Evolutionary conservation across 1,140 invertebrate species (phyloP).

Genomic region (Eurosta solidaginis): DNA sequence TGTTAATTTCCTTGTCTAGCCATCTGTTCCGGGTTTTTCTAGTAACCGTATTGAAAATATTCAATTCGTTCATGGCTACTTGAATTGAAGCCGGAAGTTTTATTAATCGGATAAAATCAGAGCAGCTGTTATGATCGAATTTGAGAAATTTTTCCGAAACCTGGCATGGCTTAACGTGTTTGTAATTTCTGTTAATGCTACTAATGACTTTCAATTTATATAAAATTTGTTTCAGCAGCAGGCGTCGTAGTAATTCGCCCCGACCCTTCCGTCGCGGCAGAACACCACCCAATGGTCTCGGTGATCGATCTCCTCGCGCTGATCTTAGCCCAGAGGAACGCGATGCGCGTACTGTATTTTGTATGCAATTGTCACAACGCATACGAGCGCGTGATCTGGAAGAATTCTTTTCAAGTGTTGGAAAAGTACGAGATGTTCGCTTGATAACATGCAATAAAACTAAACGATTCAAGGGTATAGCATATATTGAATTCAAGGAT

Average conservation of each 20-base stretch:
- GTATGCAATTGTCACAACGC: conserved; percentile 93
- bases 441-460: conserved; percentile 99
- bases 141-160: too few relatives aligned
- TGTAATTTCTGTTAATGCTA: conserved; percentile 15
- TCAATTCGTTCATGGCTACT: too few relatives aligned
- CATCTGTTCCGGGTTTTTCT: too few relatives aligned
- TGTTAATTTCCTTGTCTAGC: too few relatives aligned
- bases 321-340: conserved; percentile 96
- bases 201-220: neutral
- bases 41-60: too few relatives aligned
- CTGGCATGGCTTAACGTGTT: too few relatives aligned
- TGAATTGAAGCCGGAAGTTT: too few relatives aligned
- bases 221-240: conserved; percentile 37
- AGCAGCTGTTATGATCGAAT: too few relatives aligned
- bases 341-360: conserved; percentile 97
- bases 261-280: conserved; percentile 42
- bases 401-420: conserved; percentile 98
- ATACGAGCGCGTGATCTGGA: conserved; percentile 95
- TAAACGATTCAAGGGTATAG: conserved; percentile 97
- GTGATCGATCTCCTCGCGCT: conserved; percentile 61
- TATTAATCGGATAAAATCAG: too few relatives aligned
- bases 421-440: conserved; percentile 97
- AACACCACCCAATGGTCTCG: conserved; percentile 56
- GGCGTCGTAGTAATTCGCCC: conserved; percentile 51
- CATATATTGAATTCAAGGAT: conserved; percentile 99